Conservation (phyloP, 1,140 invertebrate genomes). For the Saccostrea echinata region DNA sequence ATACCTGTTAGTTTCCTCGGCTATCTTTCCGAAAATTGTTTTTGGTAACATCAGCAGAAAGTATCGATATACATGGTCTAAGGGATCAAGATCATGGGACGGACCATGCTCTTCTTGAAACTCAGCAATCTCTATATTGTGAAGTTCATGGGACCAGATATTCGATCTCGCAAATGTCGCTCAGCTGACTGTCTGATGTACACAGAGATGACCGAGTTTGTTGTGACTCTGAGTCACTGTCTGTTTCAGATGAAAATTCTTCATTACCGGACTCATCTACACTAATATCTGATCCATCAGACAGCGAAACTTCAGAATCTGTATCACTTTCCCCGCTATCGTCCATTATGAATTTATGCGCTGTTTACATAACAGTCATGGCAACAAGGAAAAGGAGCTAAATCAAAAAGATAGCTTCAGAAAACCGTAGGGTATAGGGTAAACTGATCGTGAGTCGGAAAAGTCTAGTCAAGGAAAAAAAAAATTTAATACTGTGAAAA, state of each 20-base stretch:
- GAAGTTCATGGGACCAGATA: neutral
- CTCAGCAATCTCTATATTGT: neutral
- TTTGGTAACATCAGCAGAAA: slow-evolving; percentile 28
- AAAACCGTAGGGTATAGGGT: too few species aligned
- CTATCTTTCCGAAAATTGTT: slow-evolving; percentile 6
- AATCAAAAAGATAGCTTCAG: neutral
- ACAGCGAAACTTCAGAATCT: neutral
- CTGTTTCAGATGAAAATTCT: neutral
- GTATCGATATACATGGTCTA: slow-evolving; percentile 8
- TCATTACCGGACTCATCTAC: neutral
- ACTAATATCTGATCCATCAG: neutral
- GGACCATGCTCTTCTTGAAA: slow-evolving; percentile 9
- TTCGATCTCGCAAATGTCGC: slow-evolving; percentile 2
- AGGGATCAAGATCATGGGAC: neutral
- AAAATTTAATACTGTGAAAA: too few species aligned
- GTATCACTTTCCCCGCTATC: neutral
- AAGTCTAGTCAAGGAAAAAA: too few species aligned
- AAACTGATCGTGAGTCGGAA: too few species aligned
- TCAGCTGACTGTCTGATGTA: neutral
- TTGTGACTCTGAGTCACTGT: neutral
- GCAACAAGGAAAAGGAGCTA: neutral
- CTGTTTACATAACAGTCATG: neutral
- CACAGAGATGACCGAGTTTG: neutral
- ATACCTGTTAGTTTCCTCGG: slow-evolving; percentile 33
- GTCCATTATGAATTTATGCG: slow-evolving; percentile 4